Evolutionary conservation across 2,888 invertebrate species (phyloP).

Genomic region (Synanthedon formicaeformis): DNA sequence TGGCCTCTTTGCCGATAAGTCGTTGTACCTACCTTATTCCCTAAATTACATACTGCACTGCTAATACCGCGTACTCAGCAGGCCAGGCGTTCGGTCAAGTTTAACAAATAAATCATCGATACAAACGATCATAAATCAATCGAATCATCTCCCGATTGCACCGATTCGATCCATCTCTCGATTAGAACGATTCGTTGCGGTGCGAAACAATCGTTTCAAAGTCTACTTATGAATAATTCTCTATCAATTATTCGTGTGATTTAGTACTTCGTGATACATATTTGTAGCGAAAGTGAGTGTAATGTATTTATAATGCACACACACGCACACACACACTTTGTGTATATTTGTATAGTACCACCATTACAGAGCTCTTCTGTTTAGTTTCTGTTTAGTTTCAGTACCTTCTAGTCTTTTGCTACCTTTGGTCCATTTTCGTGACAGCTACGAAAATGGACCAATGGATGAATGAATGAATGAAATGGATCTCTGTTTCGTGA

Average conservation of each 20-base stretch:
- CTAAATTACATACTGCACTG: too few species aligned
- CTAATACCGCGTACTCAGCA: neutral
- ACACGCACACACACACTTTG: too few species aligned
- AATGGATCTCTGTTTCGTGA: too few species aligned
- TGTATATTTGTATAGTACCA: too few species aligned
- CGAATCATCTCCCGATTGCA: slow-evolving; percentile 40
- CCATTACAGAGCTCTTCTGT: too few species aligned
- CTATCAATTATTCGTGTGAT: slow-evolving; percentile 33
- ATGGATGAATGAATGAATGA: too few species aligned
- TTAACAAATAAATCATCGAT: slow-evolving; percentile 52
- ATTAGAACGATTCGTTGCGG: slow-evolving; percentile 39
- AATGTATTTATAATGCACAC: slow-evolving; percentile 2
- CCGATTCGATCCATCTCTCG: slow-evolving; percentile 55
- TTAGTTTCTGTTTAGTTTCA: too few species aligned
- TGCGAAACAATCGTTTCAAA: slow-evolving; percentile 16
- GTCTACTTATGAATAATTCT: slow-evolving; percentile 35
- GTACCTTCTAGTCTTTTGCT: too few species aligned
- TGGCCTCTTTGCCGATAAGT: too few species aligned
- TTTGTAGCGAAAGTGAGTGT: slow-evolving; percentile 14
- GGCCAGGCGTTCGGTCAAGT: slow-evolving; percentile 27
- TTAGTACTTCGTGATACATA: slow-evolving; percentile 11
- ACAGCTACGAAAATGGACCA: too few species aligned
- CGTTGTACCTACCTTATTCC: too few species aligned
- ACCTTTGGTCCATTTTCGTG: too few species aligned
- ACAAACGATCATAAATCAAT: slow-evolving; percentile 51